Percentiles rank a stretch among this genome's conserved stretches.
These are phyloP conservation scores for Argya squamiceps DNA, from an alignment of 2,797 vertebrate genomes.

Conservation along the genomic window DNA sequence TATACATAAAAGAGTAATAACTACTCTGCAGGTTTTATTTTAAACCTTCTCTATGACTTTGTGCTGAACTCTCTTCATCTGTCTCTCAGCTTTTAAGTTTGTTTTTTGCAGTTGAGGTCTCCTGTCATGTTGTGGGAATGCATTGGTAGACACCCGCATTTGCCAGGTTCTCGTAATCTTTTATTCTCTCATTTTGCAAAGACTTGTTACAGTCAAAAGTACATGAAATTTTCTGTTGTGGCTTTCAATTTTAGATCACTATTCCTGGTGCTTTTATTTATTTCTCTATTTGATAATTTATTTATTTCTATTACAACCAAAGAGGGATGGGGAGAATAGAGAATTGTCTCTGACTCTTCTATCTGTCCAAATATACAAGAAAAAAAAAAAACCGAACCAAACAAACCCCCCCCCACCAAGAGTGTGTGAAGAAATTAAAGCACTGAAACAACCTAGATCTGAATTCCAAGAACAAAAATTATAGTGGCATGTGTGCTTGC, in stretches of 20 bases:
- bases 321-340: neutral
- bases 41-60: neutral
- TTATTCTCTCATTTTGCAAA: neutral
- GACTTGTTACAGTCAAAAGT: neutral
- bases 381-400: neutral
- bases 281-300: neutral
- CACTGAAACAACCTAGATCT: neutral
- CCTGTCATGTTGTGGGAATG: neutral
- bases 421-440: neutral
- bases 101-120: neutral
- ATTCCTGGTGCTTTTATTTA: neutral
- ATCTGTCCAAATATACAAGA: neutral
- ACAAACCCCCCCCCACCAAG: no score
- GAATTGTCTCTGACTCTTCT: neutral
- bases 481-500: neutral
- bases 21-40: slow-evolving; percentile 1
- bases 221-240: neutral
- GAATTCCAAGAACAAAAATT: slow-evolving; percentile 24
- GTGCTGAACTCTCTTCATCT: neutral
- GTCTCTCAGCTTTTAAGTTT: neutral
- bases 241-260: neutral
- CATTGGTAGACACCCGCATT: neutral
- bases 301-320: neutral
- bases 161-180: neutral
- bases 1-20: neutral